Base-by-base conservation (phyloP, 2,888 invertebrate species). In the Pandemis corylana region DNA sequence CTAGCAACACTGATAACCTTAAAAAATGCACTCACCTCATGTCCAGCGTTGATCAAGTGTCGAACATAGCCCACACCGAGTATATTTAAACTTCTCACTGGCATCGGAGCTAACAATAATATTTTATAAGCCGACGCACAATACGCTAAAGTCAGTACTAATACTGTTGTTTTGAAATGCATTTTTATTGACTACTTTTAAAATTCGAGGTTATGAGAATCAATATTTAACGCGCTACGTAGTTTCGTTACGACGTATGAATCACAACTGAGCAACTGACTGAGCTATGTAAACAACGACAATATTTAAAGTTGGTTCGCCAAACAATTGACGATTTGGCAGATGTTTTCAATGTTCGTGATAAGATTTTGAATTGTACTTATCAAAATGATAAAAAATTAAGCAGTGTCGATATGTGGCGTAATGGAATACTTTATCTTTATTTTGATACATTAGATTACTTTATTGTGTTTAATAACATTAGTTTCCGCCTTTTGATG, bases 61-160 rank as follows among this genome's bases (percentile, higher is more conserved):
- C 69, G 49, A 3, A 70, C 63, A 63, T 70, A 70, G 10, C 64
- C 65, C 28, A 65, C 71, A 6, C 71, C 71, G 12, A 71, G 71
- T n/a, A 71, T 65, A 44, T 71, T 71, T n/a, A 71, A 20, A 65
- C 71, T 71, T 12, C 71, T 64, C 56, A 71, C 28, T 5, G 71
- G 56, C 46, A 53, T 46, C 7, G 71, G 65, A 5, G 46, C 36
- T 7, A 71, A 41, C 56, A 71, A 13, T 56, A 65, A n/a, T 36
- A 71, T 9, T 71, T 71, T 71, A 44, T 65, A 71, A 28, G 64
- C 71, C 5, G 65, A 65, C 7, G n/a, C 53, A 56, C 46, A 44
- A 28, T 12, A 59, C 10, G 20, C 46, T 28, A 71, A 20, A 71
- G n/a, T 56, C 12, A 56, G 44, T 20, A 56, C 36, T 13, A 71